Evolutionary conservation across 2,797 vertebrate genomes (phyloP).

Genomic region (Synanceia verrucosa): DNA sequence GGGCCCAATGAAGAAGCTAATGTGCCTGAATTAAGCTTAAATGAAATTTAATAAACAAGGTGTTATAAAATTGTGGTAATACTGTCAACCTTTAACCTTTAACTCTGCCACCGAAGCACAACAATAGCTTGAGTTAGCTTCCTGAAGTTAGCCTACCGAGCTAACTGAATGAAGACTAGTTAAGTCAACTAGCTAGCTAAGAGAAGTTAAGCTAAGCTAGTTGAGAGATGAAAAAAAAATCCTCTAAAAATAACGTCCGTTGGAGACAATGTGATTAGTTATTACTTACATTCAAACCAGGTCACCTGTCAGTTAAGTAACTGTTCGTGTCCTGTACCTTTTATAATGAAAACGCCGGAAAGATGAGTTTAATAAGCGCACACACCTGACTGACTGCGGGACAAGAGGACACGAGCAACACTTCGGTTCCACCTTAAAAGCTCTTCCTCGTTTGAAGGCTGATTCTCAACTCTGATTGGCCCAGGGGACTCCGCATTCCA

Average conservation of each 20-base stretch:
- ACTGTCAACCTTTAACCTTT: no score
- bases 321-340: not conserved
- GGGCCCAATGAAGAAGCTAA: not conserved
- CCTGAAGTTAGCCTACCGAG: not conserved
- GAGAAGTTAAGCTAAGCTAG: not conserved
- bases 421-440: constrained; percentile 81
- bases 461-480: constrained; percentile 67
- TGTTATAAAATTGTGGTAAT: no score
- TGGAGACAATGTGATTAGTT: not conserved
- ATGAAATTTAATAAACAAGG: no score
- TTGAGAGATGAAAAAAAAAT: not conserved
- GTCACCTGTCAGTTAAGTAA: constrained; percentile 1
- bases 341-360: constrained; percentile 5
- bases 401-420: constrained; percentile 4
- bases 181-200: not conserved
- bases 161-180: not conserved
- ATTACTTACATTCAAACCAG: not conserved
- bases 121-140: not conserved
- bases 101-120: not conserved
- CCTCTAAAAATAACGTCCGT: not conserved
- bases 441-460: constrained; percentile 40
- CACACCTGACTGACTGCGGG: constrained; percentile 57
- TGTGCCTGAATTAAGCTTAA: not conserved
- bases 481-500: not conserved
- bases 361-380: constrained; percentile 31